Base-by-base conservation (phyloP, 2,888 invertebrate genomes). In the Dynastes hyllus region DNA sequence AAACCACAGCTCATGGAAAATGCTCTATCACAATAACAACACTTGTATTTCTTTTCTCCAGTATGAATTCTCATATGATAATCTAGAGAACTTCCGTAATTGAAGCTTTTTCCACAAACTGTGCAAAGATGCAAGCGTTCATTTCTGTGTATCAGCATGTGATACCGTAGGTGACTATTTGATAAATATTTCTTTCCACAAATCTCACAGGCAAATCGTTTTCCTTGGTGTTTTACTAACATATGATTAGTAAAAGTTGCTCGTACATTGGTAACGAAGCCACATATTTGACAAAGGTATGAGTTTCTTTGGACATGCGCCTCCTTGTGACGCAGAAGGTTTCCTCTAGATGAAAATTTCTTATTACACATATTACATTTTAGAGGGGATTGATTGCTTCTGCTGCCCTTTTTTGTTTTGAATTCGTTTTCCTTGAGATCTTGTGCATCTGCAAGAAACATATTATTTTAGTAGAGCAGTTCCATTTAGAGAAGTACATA, bases 51-150 rank as follows among this genome's bases (percentile, higher is more conserved):
- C 65, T 84, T 84, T 76, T 86, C 86, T 0, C 84, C 84, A 1
- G 84, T 85, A 70, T 86, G 86, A n/a, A 83, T 77, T 4, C 85
- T 80, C 84, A 86, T 83, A 75, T 86, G 86, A 70, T 86, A 86
- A 4, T 78, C 78, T 45, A 86, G 81, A 0, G 85, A 84, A 86
- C 95, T 95, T 8, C 94, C 94, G 86, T 95, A 95, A 87, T 95
- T 95, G 91, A 95, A 95, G 45, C 94, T 94, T 86, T 95, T 95
- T 55, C 94, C 94, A 85, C 95, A 95, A 87, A 94, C 94, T 13
- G 93, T 93, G 88, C 95, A 95, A 65, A 95, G 90, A 88, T 94
- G 94, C 77, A 94, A 90, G 85, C 95, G 94, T 80, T 94, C 91
- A 85, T 95, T 94, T 81, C 93, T 93, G 89, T 95, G 95, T 85